Conservation (phyloP, 2,797 vertebrate species). For the Hapalemur alaotrensis region DNA sequence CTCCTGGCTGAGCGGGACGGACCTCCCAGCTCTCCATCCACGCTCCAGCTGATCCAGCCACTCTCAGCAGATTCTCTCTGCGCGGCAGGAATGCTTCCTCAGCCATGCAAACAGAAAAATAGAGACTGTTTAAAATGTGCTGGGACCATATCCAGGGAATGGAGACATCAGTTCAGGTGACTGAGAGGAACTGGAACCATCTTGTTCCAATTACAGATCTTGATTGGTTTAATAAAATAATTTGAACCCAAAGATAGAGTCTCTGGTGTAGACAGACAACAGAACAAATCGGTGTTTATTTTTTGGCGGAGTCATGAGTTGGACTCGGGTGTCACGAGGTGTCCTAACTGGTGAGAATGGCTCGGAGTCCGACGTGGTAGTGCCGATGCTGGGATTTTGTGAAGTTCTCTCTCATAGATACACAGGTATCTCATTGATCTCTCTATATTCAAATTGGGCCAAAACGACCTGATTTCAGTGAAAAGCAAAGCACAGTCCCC, state of each 20-base stretch:
- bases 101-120: neutral
- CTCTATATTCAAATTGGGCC: neutral
- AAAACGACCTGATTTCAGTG: neutral
- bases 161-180: neutral
- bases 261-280: neutral
- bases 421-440: neutral
- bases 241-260: neutral
- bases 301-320: neutral
- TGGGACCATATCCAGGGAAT: neutral
- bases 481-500: neutral
- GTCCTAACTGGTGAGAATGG: neutral
- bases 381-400: neutral
- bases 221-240: neutral
- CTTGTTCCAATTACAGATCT: neutral
- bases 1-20: neutral
- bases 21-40: neutral
- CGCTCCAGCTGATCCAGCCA: neutral
- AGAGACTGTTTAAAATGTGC: neutral
- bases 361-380: neutral
- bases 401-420: neutral
- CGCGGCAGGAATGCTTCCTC: too few species aligned
- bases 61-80: neutral
- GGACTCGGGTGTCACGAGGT: neutral
- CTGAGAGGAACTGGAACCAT: neutral
- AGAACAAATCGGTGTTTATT: neutral